Base-by-base conservation (phyloP, 2,797 vertebrate genomes). In the Chrysocyon brachyurus region DNA sequence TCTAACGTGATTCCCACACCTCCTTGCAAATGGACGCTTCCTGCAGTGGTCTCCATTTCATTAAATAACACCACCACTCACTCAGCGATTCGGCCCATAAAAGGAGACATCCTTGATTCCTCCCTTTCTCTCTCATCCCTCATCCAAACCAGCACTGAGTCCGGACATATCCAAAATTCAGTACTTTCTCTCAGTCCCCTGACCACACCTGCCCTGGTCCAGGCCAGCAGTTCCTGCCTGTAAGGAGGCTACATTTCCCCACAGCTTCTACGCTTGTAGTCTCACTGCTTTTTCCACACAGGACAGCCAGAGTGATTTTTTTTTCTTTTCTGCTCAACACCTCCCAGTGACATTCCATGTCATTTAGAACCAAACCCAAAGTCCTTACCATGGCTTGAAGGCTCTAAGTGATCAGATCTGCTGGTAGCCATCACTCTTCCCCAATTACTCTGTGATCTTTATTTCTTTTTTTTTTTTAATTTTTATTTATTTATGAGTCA, bases 251-350 rank as follows among this genome's bases (percentile, higher is more conserved):
- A 0, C 6, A 40, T 12, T 28, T 52, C 12, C 57, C n/a, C 82
- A 24, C 57, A 54, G 57, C 52, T 46, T 64, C 85, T 57, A 2
- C 10, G 1, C 36, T 61, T 63, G 0, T 24, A 1, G 0, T 52
- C 78, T 73, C 17, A 0, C 15, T 0, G 3, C 12, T 16, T 22
- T 0, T 26, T 46, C 26, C 52, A 10, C 5, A 16, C n/a, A 36
- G 54, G 54, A 15, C 21, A 66, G 21, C 61, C 26, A 14, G 46
- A 7, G 17, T 54, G 49, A 36, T 28, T 40, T 33, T 72, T 31
- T 73, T 56, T 68, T 21, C n/a, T 21, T 56, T 68, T 21, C n/a
- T 21, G 52, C 46, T 90, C 46, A 26, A 8, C 79, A 49, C 49
- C 52, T 89, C 36, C 33, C 61, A 75, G 0, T 8, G 49, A 57